Evolutionary conservation across 2,113 vertebrate genomes (phyloP).

Genomic region (Phainopepla nitens): DNA sequence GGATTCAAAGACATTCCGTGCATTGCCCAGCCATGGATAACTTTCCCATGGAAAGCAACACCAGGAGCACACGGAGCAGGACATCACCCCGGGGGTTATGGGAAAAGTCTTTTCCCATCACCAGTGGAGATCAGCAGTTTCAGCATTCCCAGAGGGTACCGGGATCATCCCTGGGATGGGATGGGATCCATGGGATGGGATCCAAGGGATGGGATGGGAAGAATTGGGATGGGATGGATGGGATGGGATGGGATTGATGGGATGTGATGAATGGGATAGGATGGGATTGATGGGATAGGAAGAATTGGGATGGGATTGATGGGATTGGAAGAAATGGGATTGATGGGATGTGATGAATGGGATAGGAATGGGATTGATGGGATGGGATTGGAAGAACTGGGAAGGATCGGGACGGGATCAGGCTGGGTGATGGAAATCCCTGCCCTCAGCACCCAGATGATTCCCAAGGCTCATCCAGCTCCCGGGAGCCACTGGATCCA

Average conservation of each 20-base stretch:
- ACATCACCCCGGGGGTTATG: background rate
- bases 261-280: too few species aligned
- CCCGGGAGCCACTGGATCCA: rapidly evolving
- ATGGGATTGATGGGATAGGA: too few species aligned
- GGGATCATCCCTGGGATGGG: background rate
- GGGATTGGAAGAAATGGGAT: too few species aligned
- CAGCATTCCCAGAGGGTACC: background rate
- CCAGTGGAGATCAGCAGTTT: background rate
- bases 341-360: background rate
- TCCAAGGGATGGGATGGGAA: too few species aligned
- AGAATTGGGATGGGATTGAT: too few species aligned
- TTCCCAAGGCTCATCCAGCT: background rate
- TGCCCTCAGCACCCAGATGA: background rate
- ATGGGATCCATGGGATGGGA: too few species aligned
- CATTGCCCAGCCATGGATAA: background rate
- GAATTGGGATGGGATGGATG: too few species aligned
- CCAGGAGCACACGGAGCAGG: background rate
- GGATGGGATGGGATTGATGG: too few species aligned
- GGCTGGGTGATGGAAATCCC: background rate
- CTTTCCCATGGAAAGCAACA: background rate
- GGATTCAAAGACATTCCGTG: background rate
- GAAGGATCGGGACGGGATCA: background rate
- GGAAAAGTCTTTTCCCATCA: background rate
- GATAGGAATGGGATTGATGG: background rate
- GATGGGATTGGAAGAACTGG: background rate